Percentiles rank a stretch among this genome's conserved stretches.
These are phyloP conservation scores for Bryconaethiops microstoma DNA, from an alignment of 2,797 vertebrate species.

Conservation along the genomic window DNA sequence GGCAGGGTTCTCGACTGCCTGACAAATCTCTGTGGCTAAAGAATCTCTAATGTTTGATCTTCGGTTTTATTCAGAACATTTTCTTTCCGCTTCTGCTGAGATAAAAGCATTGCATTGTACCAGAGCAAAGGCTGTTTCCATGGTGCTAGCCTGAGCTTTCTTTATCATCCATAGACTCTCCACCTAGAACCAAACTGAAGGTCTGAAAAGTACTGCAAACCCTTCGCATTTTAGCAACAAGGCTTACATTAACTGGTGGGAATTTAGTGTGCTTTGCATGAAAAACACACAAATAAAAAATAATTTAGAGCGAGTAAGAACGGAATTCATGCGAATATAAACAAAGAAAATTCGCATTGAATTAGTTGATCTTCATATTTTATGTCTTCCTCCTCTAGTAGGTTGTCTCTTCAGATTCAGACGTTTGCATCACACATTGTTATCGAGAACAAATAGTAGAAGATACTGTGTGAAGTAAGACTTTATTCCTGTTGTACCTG, in stretches of 20 bases:
- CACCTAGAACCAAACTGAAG: neutral
- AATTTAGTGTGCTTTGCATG: neutral
- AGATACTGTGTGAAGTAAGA: too few species aligned
- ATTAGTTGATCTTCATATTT: too few species aligned
- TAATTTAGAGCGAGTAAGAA: neutral
- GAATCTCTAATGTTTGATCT: constrained; percentile 7
- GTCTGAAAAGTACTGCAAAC: neutral
- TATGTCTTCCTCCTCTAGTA: too few species aligned
- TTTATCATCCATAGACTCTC: neutral
- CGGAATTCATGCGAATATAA: neutral
- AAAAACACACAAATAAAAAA: neutral
- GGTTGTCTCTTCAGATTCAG: too few species aligned
- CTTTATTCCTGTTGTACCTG: too few species aligned
- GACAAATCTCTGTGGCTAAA: constrained; percentile 19
- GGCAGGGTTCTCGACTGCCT: neutral
- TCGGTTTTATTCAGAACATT: constrained; percentile 7
- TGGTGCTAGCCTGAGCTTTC: neutral
- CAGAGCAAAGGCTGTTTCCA: constrained; percentile 3
- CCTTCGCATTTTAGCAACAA: neutral
- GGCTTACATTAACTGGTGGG: neutral
- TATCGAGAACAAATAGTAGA: too few species aligned
- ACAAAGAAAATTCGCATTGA: too few species aligned
- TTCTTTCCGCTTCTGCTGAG: neutral
- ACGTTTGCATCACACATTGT: too few species aligned
- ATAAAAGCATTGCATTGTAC: constrained; percentile 9